A percentile compares a stretch with the other conserved stretches of the same genome.
Conservation (phyloP, 2,888 invertebrate genomes). For the Heliconius erato region DNA sequence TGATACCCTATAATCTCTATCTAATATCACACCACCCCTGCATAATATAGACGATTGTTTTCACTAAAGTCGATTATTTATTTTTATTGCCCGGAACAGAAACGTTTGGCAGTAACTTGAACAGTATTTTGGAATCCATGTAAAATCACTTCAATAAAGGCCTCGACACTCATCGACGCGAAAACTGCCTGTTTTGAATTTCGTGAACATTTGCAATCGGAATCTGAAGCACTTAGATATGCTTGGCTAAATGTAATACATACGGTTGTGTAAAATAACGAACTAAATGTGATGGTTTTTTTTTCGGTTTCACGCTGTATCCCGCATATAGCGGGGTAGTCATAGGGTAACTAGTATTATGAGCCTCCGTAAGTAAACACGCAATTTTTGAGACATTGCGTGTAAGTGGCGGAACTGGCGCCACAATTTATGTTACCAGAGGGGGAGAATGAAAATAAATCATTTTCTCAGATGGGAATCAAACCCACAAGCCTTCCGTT, state of each 20-base stretch:
- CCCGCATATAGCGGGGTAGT: background rate
- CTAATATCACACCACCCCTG: background rate
- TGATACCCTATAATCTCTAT: too few species aligned
- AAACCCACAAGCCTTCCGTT: too few species aligned
- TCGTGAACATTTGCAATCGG: conserved; percentile 78
- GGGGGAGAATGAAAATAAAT: too few species aligned
- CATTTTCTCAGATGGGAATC: too few species aligned
- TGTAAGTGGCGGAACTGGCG: background rate
- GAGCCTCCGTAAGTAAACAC: background rate
- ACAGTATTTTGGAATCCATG: conserved; percentile 57
- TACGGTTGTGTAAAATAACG: conserved; percentile 53
- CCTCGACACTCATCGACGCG: conserved; percentile 69
- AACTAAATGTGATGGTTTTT: too few species aligned
- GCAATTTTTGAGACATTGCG: background rate
- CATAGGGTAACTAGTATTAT: background rate
- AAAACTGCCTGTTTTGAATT: conserved; percentile 83
- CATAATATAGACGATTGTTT: conserved; percentile 20
- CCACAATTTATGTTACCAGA: too few species aligned
- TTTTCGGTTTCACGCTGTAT: background rate
- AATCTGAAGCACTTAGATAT: conserved; percentile 79
- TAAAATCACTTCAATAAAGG: conserved; percentile 76
- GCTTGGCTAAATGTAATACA: conserved; percentile 66
- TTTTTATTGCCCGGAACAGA: conserved; percentile 32
- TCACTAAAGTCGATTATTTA: conserved; percentile 14
- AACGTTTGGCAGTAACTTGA: conserved; percentile 41